Evolutionary conservation across 2,113 vertebrate species (phyloP), one percentile per base, ranked within the genome.

Genomic region (Gasterosteus aculeatus): DNA sequence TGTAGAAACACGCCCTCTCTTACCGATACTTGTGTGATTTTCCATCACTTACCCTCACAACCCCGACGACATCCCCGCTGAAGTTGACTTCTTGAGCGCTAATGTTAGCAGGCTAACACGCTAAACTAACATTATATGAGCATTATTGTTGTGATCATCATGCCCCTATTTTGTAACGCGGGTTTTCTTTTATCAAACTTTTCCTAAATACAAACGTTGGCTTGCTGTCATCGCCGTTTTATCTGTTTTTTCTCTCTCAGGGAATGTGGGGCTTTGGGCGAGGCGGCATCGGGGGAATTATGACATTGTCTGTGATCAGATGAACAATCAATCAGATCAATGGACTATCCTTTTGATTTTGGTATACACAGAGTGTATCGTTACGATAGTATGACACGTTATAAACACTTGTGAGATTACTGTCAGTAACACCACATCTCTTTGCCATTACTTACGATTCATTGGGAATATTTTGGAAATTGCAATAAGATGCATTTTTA

Each of bases 141-240:
- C 58, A 11, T 60, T 60, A 38, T 16, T 11, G 16, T 26, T 63
- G 22, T 15, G 41, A 26, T 41, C 61, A 44, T 10, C 8, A 12
- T 49, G 29, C 29, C 46, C 18, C 18, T 31, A 33, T 16, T 38
- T 51, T 66, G 14, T 47, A 18, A 64, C 8, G 15, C 46, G n/a
- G 63, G 11, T 18, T 35, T 66, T 47, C 22, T 47, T 47, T 7
- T 47, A 47, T 65, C n/a, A 38, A 66, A 66, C 46, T n/a, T 64
- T 19, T 18, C 16, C n/a, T 44, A 46, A 44, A 31, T 64, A 31
- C 29, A 51, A 49, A 51, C 35, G 46, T 49, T 38, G 10, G 46
- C 11, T 66, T 19, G 12, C 15, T 46, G 9, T 31, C 15, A 1
- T 41, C 26, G 39, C 14, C 4, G 60, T 42, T 35, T 47, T 1